Base-by-base conservation (phyloP, 1,140 invertebrate genomes). In the Cephus cinctus region DNA sequence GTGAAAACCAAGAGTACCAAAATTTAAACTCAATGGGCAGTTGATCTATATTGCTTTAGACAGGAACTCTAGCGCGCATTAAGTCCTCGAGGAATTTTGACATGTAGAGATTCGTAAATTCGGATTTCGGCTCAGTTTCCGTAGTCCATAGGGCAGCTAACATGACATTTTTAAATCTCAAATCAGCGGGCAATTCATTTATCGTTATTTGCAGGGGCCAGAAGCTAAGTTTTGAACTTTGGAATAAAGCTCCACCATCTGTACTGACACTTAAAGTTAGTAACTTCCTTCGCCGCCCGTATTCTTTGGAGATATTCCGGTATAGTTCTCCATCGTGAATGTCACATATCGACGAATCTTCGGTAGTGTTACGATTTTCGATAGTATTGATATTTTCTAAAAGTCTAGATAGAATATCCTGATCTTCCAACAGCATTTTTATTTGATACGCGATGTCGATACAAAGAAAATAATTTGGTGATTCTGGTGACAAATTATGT, bases 241-340 rank as follows among this genome's bases (percentile, higher is more conserved):
- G 11, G 42, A 47, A 47, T 16, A 51, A 15, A 30, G 43, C 25
- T n/a, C 43, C 49, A 4, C 49, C 49, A 27, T 51, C 49, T 2
- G 45, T 43, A 16, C 31, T 47, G n/a, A 52, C 18, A 27, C 20
- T 47, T 9, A 36, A 44, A 30, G 32, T 35, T 35, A n/a, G n/a
- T n/a, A n/a, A n/a, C n/a, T n/a, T n/a, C n/a, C n/a, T n/a, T n/a
- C n/a, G n/a, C n/a, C n/a, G n/a, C n/a, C n/a, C n/a, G 32, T 35
- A 14, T 35, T 35, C 12, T 35, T 14, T 12, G 32, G n/a, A 14
- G 32, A 35, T 35, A 16, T 35, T 35, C n/a, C 16, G 32, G n/a
- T 35, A 16, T 35, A 35, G 16, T 14, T 6, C 32, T 14, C 32
- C 32, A 16, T 35, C 1, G 16, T 35, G n/a, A 14, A 35, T 35